Percentiles rank a stretch among this genome's conserved stretches.
These are phyloP conservation scores for Eucriotettix oculatus DNA, from an alignment of 2,888 invertebrate genomes.

Conservation along the genomic window DNA sequence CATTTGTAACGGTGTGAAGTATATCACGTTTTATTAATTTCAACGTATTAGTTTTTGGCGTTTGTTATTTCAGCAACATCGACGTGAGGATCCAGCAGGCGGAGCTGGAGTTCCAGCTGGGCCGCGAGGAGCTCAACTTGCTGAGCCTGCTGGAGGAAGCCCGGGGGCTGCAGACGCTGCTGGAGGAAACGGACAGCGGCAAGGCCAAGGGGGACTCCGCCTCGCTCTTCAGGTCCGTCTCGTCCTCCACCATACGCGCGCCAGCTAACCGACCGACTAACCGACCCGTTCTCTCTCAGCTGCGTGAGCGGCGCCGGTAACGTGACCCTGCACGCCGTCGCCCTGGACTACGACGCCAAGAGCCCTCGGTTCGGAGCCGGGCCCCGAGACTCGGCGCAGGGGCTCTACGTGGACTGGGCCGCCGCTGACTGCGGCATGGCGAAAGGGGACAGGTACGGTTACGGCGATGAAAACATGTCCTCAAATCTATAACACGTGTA, in stretches of 20 bases:
- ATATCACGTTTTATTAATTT: too few species aligned
- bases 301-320: slow-evolving; percentile 17
- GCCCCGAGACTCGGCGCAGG: slow-evolving; percentile 43
- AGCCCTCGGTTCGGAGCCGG: slow-evolving; percentile 58
- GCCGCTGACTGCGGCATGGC: slow-evolving; percentile 56
- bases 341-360: slow-evolving; percentile 50
- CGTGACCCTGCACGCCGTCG: slow-evolving; percentile 46
- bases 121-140: slow-evolving; percentile 74
- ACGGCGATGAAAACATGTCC: too few species aligned
- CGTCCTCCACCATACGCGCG: neutral
- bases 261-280: neutral
- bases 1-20: too few species aligned
- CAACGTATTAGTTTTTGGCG: too few species aligned
- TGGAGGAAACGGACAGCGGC: slow-evolving; percentile 48
- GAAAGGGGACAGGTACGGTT: slow-evolving; percentile 56
- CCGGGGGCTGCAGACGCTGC: slow-evolving; percentile 55
- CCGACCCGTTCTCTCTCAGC: slow-evolving; percentile 10
- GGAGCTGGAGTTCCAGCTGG: slow-evolving; percentile 74
- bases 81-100: slow-evolving; percentile 81
- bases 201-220: slow-evolving; percentile 26
- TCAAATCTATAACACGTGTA: too few species aligned
- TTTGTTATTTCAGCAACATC: slow-evolving; percentile 60
- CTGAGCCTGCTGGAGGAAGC: slow-evolving; percentile 71
- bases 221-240: slow-evolving; percentile 39
- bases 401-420: slow-evolving; percentile 66